Evolutionary conservation across 2,113 vertebrate species (phyloP).

Genomic region (Cyanoliseus patagonus): DNA sequence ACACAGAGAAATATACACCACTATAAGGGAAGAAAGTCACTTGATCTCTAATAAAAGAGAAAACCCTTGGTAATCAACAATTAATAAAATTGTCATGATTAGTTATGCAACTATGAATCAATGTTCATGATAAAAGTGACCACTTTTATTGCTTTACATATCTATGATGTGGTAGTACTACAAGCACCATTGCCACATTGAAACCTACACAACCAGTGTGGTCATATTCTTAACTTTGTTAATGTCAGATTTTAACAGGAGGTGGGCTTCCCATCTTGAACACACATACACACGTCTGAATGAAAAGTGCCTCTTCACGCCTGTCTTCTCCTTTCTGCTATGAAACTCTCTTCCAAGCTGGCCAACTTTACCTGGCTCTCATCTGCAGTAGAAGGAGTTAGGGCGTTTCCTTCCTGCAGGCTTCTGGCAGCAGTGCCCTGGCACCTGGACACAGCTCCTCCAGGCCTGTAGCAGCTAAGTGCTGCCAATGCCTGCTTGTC

Average conservation of each 20-base stretch:
- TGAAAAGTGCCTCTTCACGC: not conserved
- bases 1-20: constrained; percentile 73
- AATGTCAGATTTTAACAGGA: not conserved
- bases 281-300: not conserved
- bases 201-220: not conserved
- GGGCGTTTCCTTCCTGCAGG: not conserved
- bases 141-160: constrained; percentile 40
- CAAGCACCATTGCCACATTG: not conserved
- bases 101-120: constrained; percentile 79
- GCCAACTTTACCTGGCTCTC: not conserved
- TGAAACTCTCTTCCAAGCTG: not conserved
- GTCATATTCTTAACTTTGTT: not conserved
- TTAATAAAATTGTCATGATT: constrained; percentile 83
- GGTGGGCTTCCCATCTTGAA: not conserved
- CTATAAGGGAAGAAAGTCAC: constrained; percentile 75
- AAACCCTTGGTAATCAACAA: constrained; percentile 79
- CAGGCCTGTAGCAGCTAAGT: not conserved
- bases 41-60: constrained; percentile 83
- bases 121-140: constrained; percentile 68
- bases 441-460: fast-evolving
- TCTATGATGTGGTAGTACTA: constrained; percentile 21
- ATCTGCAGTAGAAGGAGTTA: not conserved
- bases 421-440: not conserved
- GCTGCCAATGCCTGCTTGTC: not conserved
- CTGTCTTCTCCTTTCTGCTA: not conserved